Base-by-base conservation (phyloP, 2,113 vertebrate species). In the Campylomormyrus tamandua region DNA sequence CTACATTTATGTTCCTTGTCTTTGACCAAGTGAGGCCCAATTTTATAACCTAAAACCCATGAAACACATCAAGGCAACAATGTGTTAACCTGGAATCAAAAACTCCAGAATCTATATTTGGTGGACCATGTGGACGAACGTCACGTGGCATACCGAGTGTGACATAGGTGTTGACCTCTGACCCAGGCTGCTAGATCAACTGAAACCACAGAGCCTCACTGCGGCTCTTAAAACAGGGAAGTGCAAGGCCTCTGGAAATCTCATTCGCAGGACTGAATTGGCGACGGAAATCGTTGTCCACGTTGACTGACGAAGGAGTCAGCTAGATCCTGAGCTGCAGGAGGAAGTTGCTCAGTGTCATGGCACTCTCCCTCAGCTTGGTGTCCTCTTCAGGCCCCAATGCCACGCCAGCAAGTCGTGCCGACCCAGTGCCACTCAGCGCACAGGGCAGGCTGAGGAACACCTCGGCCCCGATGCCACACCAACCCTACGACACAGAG, bases 381-480 rank as follows among this genome's bases (percentile, higher is more conserved):
- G 94, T 91, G 46, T 96, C 95, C 11, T 95, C 92, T 1, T 96
- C 95, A 88, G 95, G 93, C 46, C 94, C 95, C 89, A 96, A 93
- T 1, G 93, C 66, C 31, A 95, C 94, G n/a, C 94, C 94, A 5
- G 97, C 94, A 86, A 96, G 90, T 88, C 97, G 96, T 0, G 91
- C 94, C 84, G 98, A 96, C 4, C 98, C 98, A 0, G 35, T 93
- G 3, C 77, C 89, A 88, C 98, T 98, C 92, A 99, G 94, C 39
- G 97, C 39, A 89, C 98, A 99, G 0, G 98, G 98, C 31, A 99
- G 92, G 91, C 98, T 99, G 94, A 99, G 95, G 94, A 99, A 99
- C 39, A 99, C 98, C 92, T 99, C 97, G 0, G 93, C 93, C 17
- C 96, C 95, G 86, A 98, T 96, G 90, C 93, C 96, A 27, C 95